A percentile compares a stretch with the other conserved stretches of the same genome.
phyloP scores from a whole-genome alignment of 2,888 invertebrate genomes.

The Luperina nickerlii region DNA sequence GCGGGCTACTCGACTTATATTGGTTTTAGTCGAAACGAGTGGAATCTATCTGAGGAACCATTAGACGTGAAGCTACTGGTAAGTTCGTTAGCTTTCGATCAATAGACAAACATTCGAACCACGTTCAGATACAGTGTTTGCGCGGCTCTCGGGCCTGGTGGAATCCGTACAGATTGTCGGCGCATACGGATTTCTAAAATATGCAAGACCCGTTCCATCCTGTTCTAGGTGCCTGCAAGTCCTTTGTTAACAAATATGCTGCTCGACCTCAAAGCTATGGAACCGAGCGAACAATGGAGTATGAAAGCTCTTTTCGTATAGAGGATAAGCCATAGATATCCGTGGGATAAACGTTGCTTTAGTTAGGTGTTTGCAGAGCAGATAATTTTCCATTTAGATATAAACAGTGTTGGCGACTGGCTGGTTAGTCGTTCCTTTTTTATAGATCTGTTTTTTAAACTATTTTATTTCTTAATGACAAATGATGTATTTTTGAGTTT shows the following conservation, averaged over 20 bases:
- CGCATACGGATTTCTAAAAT: conserved; percentile 77
- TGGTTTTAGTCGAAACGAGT: conserved; percentile 58
- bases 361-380: not conserved
- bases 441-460: too few species aligned
- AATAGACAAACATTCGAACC: conserved; percentile 67
- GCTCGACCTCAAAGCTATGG: conserved; percentile 36
- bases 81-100: conserved; percentile 70
- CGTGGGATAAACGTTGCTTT: not conserved
- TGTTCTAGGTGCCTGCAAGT: conserved; percentile 63
- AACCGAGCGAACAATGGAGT: conserved; percentile 14
- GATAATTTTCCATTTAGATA: not conserved
- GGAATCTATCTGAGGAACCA: conserved; percentile 61
- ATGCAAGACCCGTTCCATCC: conserved; percentile 71
- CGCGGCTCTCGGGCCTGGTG: conserved; percentile 61
- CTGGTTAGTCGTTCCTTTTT: too few species aligned
- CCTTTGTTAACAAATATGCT: conserved; percentile 56
- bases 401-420: conserved; percentile 15
- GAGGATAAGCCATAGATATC: not conserved
- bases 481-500: too few species aligned
- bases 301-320: conserved; percentile 9
- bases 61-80: conserved; percentile 68
- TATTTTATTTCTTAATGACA: too few species aligned
- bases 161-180: conserved; percentile 69
- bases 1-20: conserved; percentile 43
- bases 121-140: conserved; percentile 70